A percentile compares a stretch with the other conserved stretches of the same genome.
Evolutionary conservation across 2,797 vertebrate species (phyloP).

Genomic region (Tympanoctomys barrerae): DNA sequence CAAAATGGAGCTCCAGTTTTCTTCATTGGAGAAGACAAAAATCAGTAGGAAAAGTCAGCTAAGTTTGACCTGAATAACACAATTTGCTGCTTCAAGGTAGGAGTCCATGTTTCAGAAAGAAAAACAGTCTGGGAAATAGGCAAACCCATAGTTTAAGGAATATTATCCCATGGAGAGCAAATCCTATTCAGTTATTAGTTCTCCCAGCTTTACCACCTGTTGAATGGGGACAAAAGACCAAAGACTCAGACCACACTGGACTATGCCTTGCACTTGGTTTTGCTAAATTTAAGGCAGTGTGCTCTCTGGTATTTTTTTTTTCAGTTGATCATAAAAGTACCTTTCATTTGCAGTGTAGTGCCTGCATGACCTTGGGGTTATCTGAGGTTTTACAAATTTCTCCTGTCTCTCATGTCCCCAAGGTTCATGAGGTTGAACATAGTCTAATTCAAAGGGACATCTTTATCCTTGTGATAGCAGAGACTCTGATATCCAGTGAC

Average conservation of each 20-base stretch:
- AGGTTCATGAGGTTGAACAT: neutral
- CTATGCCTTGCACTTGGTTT: neutral
- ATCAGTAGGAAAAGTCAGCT: neutral
- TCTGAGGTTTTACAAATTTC: slow-evolving; percentile 36
- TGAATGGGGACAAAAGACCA: slow-evolving; percentile 39
- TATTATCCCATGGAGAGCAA: slow-evolving; percentile 30
- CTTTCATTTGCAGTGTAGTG: slow-evolving; percentile 39
- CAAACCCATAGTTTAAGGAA: neutral
- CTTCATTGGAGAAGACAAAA: neutral
- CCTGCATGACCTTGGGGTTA: neutral
- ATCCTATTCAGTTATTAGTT: neutral
- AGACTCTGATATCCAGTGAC: neutral
- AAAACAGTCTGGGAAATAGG: slow-evolving; percentile 37
- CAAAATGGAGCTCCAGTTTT: neutral
- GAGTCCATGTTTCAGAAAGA: slow-evolving; percentile 3
- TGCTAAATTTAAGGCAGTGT: neutral
- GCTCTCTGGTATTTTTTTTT: neutral
- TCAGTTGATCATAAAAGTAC: neutral
- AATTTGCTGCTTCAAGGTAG: neutral
- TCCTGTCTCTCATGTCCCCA: neutral
- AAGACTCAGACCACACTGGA: neutral
- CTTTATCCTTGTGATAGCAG: slow-evolving; percentile 53
- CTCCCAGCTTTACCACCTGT: neutral
- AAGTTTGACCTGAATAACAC: neutral
- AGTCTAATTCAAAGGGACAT: slow-evolving; percentile 41